Evolutionary conservation across 2,797 vertebrate genomes (phyloP), one percentile per base, ranked within the genome.

Genomic region (Stomatorhinus walkeri): DNA sequence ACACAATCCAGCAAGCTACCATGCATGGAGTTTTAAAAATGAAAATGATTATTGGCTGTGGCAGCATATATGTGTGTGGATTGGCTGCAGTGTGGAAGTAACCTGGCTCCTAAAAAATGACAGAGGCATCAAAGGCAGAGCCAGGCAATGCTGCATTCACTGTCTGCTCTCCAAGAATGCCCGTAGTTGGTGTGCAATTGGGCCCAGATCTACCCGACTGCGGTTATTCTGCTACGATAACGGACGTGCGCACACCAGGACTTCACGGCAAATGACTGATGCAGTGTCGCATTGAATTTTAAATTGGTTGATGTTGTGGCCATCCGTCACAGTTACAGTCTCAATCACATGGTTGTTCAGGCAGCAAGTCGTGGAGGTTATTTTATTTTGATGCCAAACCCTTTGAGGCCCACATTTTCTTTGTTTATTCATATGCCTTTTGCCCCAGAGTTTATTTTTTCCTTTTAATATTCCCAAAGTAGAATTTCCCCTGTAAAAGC

Each of bases 131-230:
- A 10, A 46, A 81, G 76, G 40, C 36, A 10, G 76, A 81, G 36
- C 76, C 76, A 46, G 40, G 19, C 8, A 0, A 81, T n/a, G 40
- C 76, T 46, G 40, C 7, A 22, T 81, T n/a, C 19, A n/a, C 76
- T 46, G 28, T 81, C 19, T 81, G 16, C 16, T 81, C 76, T 81
- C 76, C 76, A 43, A 40, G 76, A 40, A 81, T 46, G 76, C 19
- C 54, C 24, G 4, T 40, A 87, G 86, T 48, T 24, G 19, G 56
- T 16, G 43, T 61, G 56, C 86, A 48, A 16, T 90, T 90, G 85
- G 51, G 49, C 90, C 89, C 85, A 91, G 89, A 90, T 88, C 54
- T 89, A 85, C 91, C 83, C 89, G 88, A 90, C 90, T 61, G 43
- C 52, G n/a, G 48, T 87, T 59, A 10, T 49, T 54, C 28, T 36